These are phyloP conservation scores for Nerophis lumbriciformis DNA, from an alignment of 2,113 vertebrate genomes.

Conservation along the genomic window DNA sequence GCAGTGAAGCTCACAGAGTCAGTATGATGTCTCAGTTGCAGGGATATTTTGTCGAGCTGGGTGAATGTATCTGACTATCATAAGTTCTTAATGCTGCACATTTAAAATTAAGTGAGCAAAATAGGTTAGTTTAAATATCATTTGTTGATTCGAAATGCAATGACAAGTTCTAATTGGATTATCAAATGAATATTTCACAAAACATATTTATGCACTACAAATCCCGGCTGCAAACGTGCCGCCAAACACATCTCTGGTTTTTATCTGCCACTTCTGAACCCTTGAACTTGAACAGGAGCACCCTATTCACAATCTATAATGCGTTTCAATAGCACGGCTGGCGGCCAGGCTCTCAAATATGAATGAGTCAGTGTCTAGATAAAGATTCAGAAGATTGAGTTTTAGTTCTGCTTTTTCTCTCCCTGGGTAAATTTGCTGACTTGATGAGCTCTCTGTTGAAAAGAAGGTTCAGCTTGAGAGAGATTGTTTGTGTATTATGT, in stretches of 20 bases:
- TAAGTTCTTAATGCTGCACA: not conserved
- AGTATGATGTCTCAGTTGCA: conserved; percentile 30
- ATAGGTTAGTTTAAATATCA: not conserved
- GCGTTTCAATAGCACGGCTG: conserved; percentile 42
- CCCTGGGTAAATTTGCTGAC: conserved; percentile 36
- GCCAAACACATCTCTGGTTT: conserved; percentile 22
- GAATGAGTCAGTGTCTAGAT: conserved; percentile 48
- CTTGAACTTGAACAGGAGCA: conserved; percentile 34
- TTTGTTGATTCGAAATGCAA: conserved; percentile 2
- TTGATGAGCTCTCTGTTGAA: conserved; percentile 44
- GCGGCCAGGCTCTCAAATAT: conserved; percentile 46
- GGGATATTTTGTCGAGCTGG: conserved; percentile 2
- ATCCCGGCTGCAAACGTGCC: conserved; percentile 2
- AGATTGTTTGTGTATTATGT: conserved; percentile 34
- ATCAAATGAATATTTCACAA: conserved; percentile 21
- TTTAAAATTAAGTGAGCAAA: not conserved
- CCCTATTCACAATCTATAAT: conserved; percentile 39
- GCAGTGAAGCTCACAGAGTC: conserved; percentile 31
- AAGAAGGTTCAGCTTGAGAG: conserved; percentile 25
- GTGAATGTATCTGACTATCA: not conserved
- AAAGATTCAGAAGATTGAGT: conserved; percentile 38
- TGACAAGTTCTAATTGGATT: conserved; percentile 10
- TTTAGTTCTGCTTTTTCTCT: conserved; percentile 36
- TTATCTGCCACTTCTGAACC: conserved; percentile 34
- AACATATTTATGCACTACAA: conserved; percentile 3